These are phyloP conservation scores for Idaea biselata DNA, from an alignment of 2,888 invertebrate species.

Conservation along the genomic window DNA sequence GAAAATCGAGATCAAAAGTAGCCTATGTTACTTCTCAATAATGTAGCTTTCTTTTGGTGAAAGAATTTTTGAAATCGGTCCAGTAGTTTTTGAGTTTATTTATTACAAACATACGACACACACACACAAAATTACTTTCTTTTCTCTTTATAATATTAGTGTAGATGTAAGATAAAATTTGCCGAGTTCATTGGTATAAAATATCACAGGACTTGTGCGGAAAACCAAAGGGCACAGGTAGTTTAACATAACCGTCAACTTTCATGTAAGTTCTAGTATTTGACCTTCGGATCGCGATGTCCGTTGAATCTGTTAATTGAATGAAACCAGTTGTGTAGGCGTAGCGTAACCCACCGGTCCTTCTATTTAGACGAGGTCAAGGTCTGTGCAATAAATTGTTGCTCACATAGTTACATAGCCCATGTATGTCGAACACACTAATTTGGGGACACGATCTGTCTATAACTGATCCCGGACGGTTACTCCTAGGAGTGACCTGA, in stretches of 20 bases:
- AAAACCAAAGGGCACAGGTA: not conserved
- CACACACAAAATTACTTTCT: too few relatives aligned
- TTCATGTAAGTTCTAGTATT: not conserved
- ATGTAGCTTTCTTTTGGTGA: too few relatives aligned
- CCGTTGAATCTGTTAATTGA: not conserved
- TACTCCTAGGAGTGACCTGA: too few relatives aligned
- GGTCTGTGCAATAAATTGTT: not conserved
- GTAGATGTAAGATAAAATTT: too few relatives aligned
- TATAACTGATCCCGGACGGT: too few relatives aligned
- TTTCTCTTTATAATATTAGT: too few relatives aligned
- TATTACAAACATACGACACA: too few relatives aligned
- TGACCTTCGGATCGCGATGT: not conserved
- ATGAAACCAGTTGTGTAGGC: conserved; percentile 3
- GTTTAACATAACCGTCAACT: not conserved
- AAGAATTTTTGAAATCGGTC: too few relatives aligned
- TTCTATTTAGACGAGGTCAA: not conserved
- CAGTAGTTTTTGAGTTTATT: too few relatives aligned
- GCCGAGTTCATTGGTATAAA: too few relatives aligned
- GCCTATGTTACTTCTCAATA: too few relatives aligned
- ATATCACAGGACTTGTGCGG: not conserved
- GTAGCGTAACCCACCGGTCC: not conserved
- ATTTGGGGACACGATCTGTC: not conserved
- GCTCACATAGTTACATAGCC: not conserved
- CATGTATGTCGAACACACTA: not conserved
- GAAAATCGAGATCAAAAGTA: too few relatives aligned